Evolutionary conservation across 2,888 invertebrate species (phyloP).

Genomic region (Macaria liturata): DNA sequence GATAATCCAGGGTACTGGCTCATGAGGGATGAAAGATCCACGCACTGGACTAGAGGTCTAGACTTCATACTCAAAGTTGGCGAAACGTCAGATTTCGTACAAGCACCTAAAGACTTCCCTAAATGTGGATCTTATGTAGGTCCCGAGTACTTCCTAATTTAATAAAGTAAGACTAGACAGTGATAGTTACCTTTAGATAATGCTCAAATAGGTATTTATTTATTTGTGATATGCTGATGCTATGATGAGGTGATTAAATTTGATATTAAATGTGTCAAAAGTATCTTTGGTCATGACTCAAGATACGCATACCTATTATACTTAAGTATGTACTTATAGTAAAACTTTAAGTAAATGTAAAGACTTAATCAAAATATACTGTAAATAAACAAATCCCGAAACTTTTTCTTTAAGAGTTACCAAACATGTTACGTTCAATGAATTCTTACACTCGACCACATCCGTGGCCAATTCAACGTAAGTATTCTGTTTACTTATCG

Average conservation of each 20-base stretch:
- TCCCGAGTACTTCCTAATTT: constrained; percentile 88
- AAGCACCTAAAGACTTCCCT: constrained; percentile 88
- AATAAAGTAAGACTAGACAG: constrained; percentile 19
- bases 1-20: constrained; percentile 93
- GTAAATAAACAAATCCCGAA: no score
- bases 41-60: constrained; percentile 89
- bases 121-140: constrained; percentile 90
- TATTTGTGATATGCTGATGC: constrained; percentile 43
- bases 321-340: no score
- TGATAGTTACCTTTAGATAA: constrained; percentile 39
- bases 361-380: no score
- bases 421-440: no score
- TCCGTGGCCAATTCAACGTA: background rate
- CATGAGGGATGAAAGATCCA: constrained; percentile 89
- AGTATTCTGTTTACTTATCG: constrained; percentile 5
- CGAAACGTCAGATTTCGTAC: constrained; percentile 84
- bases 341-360: no score
- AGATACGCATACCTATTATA: no score
- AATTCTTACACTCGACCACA: no score
- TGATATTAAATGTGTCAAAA: no score
- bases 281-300: no score
- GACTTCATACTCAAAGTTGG: constrained; percentile 90
- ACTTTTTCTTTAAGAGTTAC: no score
- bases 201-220: constrained; percentile 55
- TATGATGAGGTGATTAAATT: no score